Evolutionary conservation across 2,797 vertebrate genomes (phyloP).

Genomic region (Acipenser oxyrinchus): DNA sequence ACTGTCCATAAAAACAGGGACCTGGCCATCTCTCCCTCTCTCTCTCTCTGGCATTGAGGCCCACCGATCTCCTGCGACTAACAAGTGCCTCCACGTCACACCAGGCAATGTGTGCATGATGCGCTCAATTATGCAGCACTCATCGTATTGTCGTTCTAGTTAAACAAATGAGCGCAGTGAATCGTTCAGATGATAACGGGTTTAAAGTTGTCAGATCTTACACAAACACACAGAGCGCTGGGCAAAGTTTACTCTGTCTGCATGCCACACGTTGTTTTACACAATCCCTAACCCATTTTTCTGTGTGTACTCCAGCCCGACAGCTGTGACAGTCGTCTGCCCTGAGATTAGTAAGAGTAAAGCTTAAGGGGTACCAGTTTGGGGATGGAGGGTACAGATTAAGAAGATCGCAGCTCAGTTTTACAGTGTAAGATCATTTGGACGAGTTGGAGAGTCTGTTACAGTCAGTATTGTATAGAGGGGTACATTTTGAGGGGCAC

Average conservation of each 20-base stretch:
- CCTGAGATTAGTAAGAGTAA: too few species aligned
- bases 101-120: slow-evolving; percentile 6
- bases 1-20: too few species aligned
- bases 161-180: slow-evolving; percentile 25
- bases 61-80: slow-evolving; percentile 20
- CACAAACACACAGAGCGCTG: slow-evolving; percentile 19
- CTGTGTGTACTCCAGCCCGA: too few species aligned
- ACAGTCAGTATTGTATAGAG: too few species aligned
- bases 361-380: neutral
- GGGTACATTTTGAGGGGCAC: too few species aligned
- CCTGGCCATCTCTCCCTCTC: neutral
- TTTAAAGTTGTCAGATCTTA: slow-evolving; percentile 25
- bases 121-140: slow-evolving; percentile 10
- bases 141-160: slow-evolving; percentile 18
- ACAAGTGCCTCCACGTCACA: slow-evolving; percentile 53
- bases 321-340: too few species aligned
- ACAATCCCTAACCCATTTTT: too few species aligned
- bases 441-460: too few species aligned
- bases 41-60: neutral
- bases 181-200: slow-evolving; percentile 26
- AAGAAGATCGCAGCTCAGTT: too few species aligned
- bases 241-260: slow-evolving; percentile 14
- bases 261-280: slow-evolving; percentile 13
- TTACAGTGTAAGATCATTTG: too few species aligned
- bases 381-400: neutral